These are phyloP conservation scores for Leucopternis melanops DNA, from an alignment of 2,113 vertebrate species.

Conservation along the genomic window DNA sequence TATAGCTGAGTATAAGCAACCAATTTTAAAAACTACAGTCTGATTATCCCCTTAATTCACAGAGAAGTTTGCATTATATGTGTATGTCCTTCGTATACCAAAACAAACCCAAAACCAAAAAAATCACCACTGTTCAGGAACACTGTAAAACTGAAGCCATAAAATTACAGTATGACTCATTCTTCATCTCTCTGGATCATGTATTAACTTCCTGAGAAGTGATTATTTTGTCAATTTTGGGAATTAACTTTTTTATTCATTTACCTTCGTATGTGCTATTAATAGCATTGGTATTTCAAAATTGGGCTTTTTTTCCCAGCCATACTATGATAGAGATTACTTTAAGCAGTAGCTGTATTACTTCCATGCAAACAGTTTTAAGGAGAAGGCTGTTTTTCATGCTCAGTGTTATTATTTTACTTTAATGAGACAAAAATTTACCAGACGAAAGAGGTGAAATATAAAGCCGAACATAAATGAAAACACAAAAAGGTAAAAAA, in stretches of 20 bases:
- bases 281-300: background rate
- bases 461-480: background rate
- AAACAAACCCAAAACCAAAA: background rate
- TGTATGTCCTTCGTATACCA: background rate
- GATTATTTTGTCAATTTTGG: background rate
- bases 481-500: background rate
- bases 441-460: background rate
- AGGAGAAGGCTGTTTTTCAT: background rate
- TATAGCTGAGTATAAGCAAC: background rate
- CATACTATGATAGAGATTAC: background rate
- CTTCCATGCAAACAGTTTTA: background rate
- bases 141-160: background rate
- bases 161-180: background rate
- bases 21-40: background rate
- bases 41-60: background rate
- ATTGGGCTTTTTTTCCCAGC: background rate
- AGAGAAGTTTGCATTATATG: background rate
- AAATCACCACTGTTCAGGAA: background rate
- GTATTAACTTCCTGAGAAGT: background rate
- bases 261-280: background rate
- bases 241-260: background rate
- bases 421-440: background rate
- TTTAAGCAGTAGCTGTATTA: background rate
- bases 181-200: background rate
- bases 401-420: background rate